These are phyloP conservation scores for Heliopora coerulea DNA, from an alignment of 92 coral and sea anemone genomes.

Conservation along the genomic window DNA sequence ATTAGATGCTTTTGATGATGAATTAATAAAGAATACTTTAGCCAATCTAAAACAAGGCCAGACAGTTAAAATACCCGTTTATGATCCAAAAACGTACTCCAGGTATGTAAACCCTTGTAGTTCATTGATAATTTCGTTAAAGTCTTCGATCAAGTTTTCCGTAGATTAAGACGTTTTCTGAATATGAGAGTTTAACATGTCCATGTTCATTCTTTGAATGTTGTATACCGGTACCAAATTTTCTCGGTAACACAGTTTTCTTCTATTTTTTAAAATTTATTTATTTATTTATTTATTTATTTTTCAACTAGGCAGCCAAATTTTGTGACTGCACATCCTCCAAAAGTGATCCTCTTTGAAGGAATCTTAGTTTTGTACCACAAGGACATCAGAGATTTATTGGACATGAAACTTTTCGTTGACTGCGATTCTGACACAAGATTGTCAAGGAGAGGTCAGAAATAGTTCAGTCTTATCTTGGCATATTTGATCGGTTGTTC, in stretches of 20 bases:
- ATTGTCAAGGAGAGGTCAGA: slow-evolving; percentile 92
- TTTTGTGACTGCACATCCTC: slow-evolving; percentile 63
- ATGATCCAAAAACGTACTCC: slow-evolving; percentile 79
- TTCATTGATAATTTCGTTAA: too few relatives aligned
- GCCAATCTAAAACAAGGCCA: slow-evolving; percentile 66
- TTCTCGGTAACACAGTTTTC: too few relatives aligned
- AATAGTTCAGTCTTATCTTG: background rate
- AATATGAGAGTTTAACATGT: too few relatives aligned
- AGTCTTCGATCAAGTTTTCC: too few relatives aligned
- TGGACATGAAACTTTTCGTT: slow-evolving; percentile 95
- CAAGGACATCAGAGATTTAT: slow-evolving; percentile 85
- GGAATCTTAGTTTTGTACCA: slow-evolving; percentile 87
- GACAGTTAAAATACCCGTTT: slow-evolving; percentile 71
- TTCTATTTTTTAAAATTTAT: too few relatives aligned
- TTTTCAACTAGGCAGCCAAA: slow-evolving; percentile 54
- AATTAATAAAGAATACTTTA: slow-evolving; percentile 59
- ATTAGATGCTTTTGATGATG: slow-evolving; percentile 89
- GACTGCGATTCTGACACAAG: slow-evolving; percentile 98
- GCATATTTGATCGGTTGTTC: background rate
- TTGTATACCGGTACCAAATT: too few relatives aligned
- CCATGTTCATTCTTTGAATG: too few relatives aligned
- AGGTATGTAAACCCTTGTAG: slow-evolving; percentile 49
- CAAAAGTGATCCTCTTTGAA: slow-evolving; percentile 92
- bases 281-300: background rate
- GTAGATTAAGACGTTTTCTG: too few relatives aligned